Conservation (phyloP, 2,888 invertebrate species). For the Hydrotaea cyrtoneurina region DNA sequence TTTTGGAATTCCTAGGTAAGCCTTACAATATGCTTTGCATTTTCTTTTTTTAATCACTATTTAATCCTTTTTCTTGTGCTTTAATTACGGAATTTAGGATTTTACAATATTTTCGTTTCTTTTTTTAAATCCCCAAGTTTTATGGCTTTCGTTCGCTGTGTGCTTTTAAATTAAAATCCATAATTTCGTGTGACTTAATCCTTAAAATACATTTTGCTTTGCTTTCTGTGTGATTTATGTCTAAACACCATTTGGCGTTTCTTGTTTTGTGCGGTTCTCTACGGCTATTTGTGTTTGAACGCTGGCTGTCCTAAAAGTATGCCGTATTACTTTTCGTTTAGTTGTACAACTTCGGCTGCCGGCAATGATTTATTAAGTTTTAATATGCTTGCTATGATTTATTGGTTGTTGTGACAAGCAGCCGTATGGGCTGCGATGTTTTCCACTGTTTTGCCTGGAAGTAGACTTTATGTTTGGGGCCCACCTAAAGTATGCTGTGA, state of each 20-base stretch:
- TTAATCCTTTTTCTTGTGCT: too few species aligned
- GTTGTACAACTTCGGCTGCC: neutral
- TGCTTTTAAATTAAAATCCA: too few species aligned
- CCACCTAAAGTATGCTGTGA: neutral
- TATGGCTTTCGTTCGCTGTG: conserved; percentile 18
- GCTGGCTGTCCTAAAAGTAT: neutral
- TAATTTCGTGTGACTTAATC: conserved; percentile 12
- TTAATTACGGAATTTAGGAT: too few species aligned
- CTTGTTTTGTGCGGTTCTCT: neutral
- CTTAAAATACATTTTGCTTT: neutral
- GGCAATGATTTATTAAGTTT: conserved; percentile 15
- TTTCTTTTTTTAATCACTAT: too few species aligned
- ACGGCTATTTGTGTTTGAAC: neutral
- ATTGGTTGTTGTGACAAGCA: neutral
- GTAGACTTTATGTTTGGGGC: neutral
- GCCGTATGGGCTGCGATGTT: too few species aligned
- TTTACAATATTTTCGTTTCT: too few species aligned
- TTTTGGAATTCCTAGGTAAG: neutral
- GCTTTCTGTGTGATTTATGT: neutral
- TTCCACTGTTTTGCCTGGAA: neutral
- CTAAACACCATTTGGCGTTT: neutral
- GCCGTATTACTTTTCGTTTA: conserved; percentile 5
- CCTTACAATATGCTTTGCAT: neutral
- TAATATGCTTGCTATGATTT: conserved; percentile 17
- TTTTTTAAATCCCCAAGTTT: too few species aligned